Conservation (phyloP, 1,140 invertebrate genomes). For the Drosophila navojoa region DNA sequence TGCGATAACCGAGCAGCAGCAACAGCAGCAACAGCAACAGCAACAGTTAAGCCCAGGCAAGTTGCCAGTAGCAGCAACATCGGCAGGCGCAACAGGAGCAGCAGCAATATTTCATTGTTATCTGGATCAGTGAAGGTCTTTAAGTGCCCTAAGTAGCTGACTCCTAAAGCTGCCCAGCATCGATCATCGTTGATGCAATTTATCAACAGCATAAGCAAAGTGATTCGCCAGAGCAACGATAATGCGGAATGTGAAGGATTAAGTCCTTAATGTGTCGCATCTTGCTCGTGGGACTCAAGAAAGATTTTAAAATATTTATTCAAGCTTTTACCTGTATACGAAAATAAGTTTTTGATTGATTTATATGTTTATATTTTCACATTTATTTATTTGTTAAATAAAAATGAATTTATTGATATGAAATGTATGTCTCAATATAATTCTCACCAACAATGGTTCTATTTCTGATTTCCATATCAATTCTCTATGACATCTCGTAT, state of each 20-base stretch:
- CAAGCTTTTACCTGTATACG: no score
- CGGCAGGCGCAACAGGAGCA: background rate
- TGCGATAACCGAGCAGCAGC: conserved; percentile 28
- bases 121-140: conserved; percentile 42
- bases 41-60: background rate
- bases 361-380: background rate
- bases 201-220: conserved; percentile 38
- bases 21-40: background rate
- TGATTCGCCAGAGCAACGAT: background rate
- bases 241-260: background rate
- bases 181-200: conserved; percentile 59
- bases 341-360: no score
- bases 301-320: background rate
- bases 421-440: no score
- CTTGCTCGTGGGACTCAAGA: background rate
- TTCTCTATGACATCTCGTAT: background rate
- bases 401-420: no score
- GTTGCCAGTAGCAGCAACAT: conserved; percentile 8
- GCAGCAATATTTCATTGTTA: conserved; percentile 66
- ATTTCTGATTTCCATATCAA: no score
- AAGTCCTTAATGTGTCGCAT: background rate
- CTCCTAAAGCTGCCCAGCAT: conserved; percentile 38
- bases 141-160: conserved; percentile 48
- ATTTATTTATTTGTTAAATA: no score
- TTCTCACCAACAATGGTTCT: no score